These are phyloP conservation scores for Zosterops pallidus DNA, from an alignment of 2,113 vertebrate species.

Conservation along the genomic window DNA sequence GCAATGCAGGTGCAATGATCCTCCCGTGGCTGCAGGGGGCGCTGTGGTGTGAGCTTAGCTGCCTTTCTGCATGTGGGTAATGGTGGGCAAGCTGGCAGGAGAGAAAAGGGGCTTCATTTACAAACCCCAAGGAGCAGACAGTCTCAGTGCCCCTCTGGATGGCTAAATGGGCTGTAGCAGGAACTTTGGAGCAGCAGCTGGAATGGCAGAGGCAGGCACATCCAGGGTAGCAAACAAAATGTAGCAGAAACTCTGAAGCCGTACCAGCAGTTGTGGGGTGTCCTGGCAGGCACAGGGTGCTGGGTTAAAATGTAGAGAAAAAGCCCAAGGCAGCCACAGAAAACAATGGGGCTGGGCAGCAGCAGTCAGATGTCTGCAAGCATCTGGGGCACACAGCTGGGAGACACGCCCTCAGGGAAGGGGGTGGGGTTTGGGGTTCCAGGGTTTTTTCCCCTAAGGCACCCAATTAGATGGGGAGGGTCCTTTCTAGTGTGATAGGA, in stretches of 20 bases:
- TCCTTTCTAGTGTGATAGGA: not conserved
- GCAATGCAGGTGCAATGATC: no score
- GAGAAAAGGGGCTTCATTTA: no score
- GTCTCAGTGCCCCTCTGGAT: no score
- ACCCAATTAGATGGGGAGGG: not conserved
- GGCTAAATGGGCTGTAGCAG: no score
- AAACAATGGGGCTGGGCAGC: not conserved
- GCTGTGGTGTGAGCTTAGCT: no score
- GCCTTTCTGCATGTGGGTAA: no score
- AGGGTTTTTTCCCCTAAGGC: not conserved
- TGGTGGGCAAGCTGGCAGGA: no score
- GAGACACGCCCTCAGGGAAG: not conserved
- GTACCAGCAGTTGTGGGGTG: not conserved
- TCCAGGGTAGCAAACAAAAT: not conserved
- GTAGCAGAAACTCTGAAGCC: not conserved
- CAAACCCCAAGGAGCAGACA: no score
- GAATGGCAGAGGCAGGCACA: not conserved
- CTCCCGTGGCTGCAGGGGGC: no score
- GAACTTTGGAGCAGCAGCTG: no score
- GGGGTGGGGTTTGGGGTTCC: not conserved
- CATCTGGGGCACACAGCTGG: not conserved
- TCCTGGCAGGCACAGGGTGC: not conserved
- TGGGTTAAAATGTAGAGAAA: not conserved
- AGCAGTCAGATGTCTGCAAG: not conserved
- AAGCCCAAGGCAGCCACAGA: not conserved